Conservation (phyloP, 2,113 vertebrate species). For the Phalacrocorax carbo region DNA sequence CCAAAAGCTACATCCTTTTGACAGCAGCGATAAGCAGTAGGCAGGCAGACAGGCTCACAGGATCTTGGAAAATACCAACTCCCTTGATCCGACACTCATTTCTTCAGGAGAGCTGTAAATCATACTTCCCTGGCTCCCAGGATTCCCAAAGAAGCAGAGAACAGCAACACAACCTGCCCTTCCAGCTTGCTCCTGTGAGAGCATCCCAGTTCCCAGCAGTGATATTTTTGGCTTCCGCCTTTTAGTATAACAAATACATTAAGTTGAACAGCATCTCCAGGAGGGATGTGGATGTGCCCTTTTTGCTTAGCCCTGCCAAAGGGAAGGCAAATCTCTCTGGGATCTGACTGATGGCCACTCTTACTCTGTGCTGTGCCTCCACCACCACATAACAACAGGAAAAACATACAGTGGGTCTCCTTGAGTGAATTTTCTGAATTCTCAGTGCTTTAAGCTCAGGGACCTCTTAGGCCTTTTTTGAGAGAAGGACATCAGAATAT, state of each 20-base stretch:
- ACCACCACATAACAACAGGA: background rate
- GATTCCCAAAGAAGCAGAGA: background rate
- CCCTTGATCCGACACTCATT: background rate
- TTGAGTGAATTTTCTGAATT: background rate
- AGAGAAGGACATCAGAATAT: background rate
- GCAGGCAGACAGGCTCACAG: background rate
- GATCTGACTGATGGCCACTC: background rate
- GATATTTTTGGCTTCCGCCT: background rate
- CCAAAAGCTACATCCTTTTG: background rate
- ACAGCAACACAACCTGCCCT: background rate
- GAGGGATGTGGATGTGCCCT: rapidly evolving
- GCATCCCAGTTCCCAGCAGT: background rate
- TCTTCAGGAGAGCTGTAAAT: background rate
- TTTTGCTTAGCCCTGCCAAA: background rate
- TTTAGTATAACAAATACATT: background rate
- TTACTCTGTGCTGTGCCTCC: background rate
- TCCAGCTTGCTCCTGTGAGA: background rate
- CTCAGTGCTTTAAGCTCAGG: background rate
- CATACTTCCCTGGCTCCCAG: background rate
- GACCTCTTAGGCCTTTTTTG: background rate
- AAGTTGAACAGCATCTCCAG: background rate
- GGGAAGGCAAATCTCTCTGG: background rate
- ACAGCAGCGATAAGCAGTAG: background rate
- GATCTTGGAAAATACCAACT: background rate
- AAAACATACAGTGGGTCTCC: background rate